Conservation (phyloP, 2,113 vertebrate species). For the Platichthys stellatus region DNA sequence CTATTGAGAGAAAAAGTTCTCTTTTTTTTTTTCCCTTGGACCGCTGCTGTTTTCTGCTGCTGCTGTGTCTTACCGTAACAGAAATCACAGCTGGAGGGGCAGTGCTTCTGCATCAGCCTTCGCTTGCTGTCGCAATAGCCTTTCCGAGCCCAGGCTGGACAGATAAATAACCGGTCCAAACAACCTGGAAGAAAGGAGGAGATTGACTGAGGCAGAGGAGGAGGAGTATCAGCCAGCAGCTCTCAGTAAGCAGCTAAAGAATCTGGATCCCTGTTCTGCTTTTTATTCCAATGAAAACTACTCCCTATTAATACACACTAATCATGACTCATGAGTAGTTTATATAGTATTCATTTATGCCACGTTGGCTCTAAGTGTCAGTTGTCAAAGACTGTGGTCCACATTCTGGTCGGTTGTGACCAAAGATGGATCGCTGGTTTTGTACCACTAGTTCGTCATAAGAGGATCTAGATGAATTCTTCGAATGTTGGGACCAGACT, state of each 20-base stretch:
- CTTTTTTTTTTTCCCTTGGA: constrained; percentile 25
- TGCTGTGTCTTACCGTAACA: constrained; percentile 88
- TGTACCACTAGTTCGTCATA: not conserved
- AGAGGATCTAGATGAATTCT: constrained; percentile 9
- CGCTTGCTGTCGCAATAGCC: constrained; percentile 90
- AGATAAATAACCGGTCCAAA: constrained; percentile 90
- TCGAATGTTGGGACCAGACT: constrained; percentile 15
- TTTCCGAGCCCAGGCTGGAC: constrained; percentile 88
- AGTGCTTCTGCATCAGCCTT: constrained; percentile 94
- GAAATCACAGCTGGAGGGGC: constrained; percentile 95
- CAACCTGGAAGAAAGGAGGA: constrained; percentile 84
- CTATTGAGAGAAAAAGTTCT: constrained; percentile 54
- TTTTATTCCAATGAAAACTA: constrained; percentile 51
- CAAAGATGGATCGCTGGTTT: constrained; percentile 11
- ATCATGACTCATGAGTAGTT: constrained; percentile 59
- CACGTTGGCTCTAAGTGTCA: constrained; percentile 50
- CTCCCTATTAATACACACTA: constrained; percentile 50
- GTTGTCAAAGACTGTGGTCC: constrained; percentile 28
- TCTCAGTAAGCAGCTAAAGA: constrained; percentile 45
- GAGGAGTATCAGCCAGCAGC: constrained; percentile 33
- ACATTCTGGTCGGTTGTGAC: not conserved
- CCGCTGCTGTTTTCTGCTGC: constrained; percentile 31
- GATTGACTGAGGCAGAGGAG: constrained; percentile 7
- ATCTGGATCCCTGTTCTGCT: constrained; percentile 38
- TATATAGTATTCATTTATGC: constrained; percentile 60